Conservation (phyloP, 2,888 invertebrate genomes). For the Schizaphis graminum region DNA sequence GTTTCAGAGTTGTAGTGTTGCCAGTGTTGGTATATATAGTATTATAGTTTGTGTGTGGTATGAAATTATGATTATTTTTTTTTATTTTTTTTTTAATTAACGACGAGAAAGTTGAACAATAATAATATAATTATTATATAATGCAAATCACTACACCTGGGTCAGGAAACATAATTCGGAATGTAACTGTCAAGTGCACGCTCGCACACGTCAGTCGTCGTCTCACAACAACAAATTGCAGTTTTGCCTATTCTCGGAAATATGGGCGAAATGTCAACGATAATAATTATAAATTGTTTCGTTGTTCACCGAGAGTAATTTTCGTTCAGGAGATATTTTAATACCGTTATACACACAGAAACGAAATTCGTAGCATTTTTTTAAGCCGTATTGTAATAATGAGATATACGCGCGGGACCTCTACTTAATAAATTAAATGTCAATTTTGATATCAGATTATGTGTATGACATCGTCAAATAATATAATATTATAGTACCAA, state of each 20-base stretch:
- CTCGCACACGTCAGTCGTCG: neutral
- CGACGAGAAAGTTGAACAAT: neutral
- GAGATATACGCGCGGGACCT: neutral
- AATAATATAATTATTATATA: neutral
- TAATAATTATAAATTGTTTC: slow-evolving; percentile 31
- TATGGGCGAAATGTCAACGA: neutral
- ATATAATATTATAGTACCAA: neutral
- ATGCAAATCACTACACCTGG: too few relatives aligned
- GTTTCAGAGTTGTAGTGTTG: neutral
- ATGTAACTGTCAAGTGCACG: slow-evolving; percentile 7
- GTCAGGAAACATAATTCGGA: neutral
- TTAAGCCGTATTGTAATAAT: neutral
- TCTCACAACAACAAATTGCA: slow-evolving; percentile 22
- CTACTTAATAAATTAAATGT: neutral
- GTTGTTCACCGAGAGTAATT: neutral
- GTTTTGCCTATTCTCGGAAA: neutral
- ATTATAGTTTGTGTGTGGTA: neutral
- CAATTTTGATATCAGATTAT: neutral
- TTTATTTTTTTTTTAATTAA: neutral
- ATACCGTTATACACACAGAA: neutral
- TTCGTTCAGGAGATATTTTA: neutral
- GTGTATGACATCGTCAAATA: neutral
- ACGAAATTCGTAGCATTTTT: neutral
- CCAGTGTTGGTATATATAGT: neutral
- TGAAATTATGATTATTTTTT: neutral